Conservation (phyloP, 2,113 vertebrate species). For the Anolis sagrei region DNA sequence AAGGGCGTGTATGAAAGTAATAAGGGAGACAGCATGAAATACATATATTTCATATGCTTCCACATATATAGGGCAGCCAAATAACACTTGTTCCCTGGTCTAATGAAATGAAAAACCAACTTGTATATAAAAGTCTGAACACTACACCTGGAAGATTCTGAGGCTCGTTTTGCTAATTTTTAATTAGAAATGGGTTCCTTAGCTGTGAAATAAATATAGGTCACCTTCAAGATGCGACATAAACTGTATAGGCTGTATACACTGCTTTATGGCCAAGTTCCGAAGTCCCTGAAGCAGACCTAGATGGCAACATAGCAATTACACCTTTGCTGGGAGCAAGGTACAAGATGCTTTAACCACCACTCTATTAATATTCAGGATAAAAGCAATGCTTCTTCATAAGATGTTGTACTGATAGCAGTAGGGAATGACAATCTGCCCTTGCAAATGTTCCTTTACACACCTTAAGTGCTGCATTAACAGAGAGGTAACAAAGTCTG, state of each 20-base stretch:
- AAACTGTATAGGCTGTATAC: neutral
- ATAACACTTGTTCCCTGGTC: neutral
- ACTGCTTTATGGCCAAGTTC: neutral
- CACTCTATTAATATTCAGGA: neutral
- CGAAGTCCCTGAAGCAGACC: neutral
- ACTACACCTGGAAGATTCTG: neutral
- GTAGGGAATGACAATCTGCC: constrained; percentile 14
- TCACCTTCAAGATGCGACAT: neutral
- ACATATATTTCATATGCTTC: neutral
- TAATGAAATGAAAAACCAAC: neutral
- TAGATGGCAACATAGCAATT: constrained; percentile 6
- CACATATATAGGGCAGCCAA: neutral
- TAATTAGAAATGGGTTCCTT: neutral
- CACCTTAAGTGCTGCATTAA: neutral
- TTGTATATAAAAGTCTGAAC: neutral
- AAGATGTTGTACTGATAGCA: neutral
- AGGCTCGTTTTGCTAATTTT: neutral
- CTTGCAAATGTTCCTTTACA: neutral
- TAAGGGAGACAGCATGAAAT: too few species aligned
- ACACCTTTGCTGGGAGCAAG: neutral
- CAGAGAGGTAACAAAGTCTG: too few species aligned
- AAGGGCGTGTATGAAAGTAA: neutral
- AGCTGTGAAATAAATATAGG: neutral
- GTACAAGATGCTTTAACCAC: neutral
- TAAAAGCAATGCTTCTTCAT: neutral